These are phyloP conservation scores for Epizoanthus scotinus DNA, from an alignment of 92 coral and sea anemone species.

Conservation along the genomic window DNA sequence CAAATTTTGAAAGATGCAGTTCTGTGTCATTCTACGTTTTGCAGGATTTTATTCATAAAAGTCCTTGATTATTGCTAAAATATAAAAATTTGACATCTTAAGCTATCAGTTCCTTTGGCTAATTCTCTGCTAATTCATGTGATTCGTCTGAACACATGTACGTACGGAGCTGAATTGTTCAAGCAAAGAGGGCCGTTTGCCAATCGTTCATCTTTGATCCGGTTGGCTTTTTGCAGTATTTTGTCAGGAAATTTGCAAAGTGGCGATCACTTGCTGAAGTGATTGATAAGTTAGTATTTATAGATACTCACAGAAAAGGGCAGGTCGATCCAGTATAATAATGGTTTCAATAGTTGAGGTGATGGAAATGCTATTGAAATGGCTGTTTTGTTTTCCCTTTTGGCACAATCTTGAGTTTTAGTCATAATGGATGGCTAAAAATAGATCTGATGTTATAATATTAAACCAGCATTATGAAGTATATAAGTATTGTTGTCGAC, in stretches of 20 bases:
- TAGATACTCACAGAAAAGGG: neutral
- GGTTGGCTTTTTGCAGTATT: neutral
- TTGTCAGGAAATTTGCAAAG: conserved; percentile 10
- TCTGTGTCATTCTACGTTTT: neutral
- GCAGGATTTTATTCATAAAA: neutral
- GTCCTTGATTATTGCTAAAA: too few relatives aligned
- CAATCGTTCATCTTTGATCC: conserved; percentile 8
- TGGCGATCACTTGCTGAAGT: neutral
- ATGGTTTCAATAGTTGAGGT: neutral
- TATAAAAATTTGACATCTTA: too few relatives aligned
- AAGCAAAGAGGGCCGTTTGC: neutral
- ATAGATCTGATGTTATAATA: conserved; percentile 28
- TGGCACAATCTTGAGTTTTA: conserved; percentile 19
- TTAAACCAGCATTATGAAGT: conserved; percentile 20
- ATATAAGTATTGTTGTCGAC: too few relatives aligned
- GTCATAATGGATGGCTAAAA: conserved; percentile 2
- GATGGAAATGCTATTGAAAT: neutral
- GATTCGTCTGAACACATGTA: conserved; percentile 12
- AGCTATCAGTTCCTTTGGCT: neutral
- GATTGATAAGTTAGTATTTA: neutral
- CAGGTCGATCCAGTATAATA: neutral
- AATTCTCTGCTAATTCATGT: neutral
- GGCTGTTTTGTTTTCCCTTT: conserved; percentile 30
- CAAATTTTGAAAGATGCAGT: conserved; percentile 33
- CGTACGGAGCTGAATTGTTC: neutral